phyloP scores from a whole-genome alignment of 1,140 invertebrate genomes.

The Lethocerus indicus region DNA sequence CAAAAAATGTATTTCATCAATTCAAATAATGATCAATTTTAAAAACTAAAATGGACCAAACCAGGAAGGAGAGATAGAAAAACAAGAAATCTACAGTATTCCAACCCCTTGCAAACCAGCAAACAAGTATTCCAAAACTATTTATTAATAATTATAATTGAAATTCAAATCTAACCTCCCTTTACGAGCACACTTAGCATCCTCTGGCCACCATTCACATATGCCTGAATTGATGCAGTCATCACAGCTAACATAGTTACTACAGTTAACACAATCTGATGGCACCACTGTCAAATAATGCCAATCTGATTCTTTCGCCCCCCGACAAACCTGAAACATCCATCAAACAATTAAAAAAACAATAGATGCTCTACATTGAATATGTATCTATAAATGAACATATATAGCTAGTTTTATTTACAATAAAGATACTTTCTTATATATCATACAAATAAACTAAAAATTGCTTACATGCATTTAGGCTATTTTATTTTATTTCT shows the following conservation, averaged over 20 bases:
- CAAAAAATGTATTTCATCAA: not conserved
- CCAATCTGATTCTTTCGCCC: constrained; percentile 39
- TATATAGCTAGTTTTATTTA: not conserved
- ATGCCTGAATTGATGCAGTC: constrained; percentile 45
- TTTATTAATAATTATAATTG: not conserved
- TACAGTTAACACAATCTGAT: constrained; percentile 66
- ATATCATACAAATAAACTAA: too few relatives aligned
- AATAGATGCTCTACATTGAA: too few relatives aligned
- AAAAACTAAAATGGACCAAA: not conserved
- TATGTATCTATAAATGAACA: not conserved
- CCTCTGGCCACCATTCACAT: constrained; percentile 74
- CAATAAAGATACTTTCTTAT: too few relatives aligned
- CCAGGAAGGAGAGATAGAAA: not conserved
- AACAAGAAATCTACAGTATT: not conserved
- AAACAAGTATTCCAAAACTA: not conserved
- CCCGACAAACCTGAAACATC: constrained; percentile 10
- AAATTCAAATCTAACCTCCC: constrained; percentile 33
- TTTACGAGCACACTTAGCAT: constrained; percentile 61
- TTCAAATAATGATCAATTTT: too few relatives aligned
- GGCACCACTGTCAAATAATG: constrained; percentile 63
- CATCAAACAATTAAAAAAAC: not conserved
- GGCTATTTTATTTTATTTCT: too few relatives aligned
- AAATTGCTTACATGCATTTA: too few relatives aligned
- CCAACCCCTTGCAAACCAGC: not conserved
- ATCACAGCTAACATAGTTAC: constrained; percentile 72